phyloP scores from a whole-genome alignment of 2,888 invertebrate species.

The Rhynchonema sp. region DNA sequence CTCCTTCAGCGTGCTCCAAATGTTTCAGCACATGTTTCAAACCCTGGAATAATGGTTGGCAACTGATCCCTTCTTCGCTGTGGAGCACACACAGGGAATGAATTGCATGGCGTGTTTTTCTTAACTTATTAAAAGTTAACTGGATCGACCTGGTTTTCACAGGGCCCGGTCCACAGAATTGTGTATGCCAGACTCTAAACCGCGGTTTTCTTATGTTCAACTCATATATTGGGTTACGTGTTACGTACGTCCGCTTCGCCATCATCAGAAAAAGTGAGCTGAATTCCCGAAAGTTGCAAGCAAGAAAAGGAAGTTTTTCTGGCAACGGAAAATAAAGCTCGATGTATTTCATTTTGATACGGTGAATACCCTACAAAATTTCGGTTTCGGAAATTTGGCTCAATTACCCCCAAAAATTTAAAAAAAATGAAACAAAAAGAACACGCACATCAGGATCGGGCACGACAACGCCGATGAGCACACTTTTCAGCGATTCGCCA shows the following conservation, averaged over 20 bases:
- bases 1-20: neutral
- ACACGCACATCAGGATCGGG: slow-evolving; percentile 44
- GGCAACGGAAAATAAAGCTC: too few species aligned
- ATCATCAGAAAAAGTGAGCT: too few species aligned
- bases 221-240: too few species aligned
- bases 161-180: too few species aligned
- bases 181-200: too few species aligned
- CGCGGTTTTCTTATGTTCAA: too few species aligned
- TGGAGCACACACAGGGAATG: neutral
- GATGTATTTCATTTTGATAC: too few species aligned
- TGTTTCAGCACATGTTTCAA: neutral
- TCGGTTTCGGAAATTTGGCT: neutral
- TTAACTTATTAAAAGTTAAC: too few species aligned
- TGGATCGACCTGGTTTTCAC: too few species aligned
- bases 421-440: neutral
- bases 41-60: too few species aligned
- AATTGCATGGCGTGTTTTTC: neutral
- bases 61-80: slow-evolving; percentile 25
- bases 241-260: too few species aligned
- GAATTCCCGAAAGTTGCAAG: neutral
- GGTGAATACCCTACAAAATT: neutral
- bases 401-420: neutral
- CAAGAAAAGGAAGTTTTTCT: too few species aligned
- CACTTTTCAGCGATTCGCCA: slow-evolving; percentile 81
- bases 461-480: slow-evolving; percentile 77